phyloP scores from a whole-genome alignment of 2,797 vertebrate genomes.

The Australoheros facetus region DNA sequence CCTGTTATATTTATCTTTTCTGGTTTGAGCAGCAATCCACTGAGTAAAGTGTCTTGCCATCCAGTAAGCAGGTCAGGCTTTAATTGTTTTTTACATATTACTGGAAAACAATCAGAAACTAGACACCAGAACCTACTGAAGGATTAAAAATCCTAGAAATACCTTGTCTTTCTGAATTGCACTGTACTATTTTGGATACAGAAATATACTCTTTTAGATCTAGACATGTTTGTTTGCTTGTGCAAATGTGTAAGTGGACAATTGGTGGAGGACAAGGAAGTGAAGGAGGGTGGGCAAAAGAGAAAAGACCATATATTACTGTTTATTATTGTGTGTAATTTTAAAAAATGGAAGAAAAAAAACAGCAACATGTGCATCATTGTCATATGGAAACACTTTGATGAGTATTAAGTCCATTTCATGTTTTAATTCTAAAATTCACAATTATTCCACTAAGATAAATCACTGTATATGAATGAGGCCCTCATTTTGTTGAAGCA shows the following conservation, averaged over 20 bases:
- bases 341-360: background rate
- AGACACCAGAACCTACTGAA: background rate
- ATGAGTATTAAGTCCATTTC: background rate
- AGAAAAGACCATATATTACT: background rate
- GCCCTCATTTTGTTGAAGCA: background rate
- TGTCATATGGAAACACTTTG: background rate
- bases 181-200: background rate
- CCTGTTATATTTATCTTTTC: background rate
- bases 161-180: background rate
- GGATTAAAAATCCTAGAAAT: background rate
- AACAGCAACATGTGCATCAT: background rate
- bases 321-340: background rate
- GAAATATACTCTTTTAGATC: no score
- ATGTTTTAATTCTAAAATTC: background rate
- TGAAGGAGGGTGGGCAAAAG: fast-evolving
- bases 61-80: background rate
- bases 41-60: background rate
- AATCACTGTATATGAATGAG: background rate
- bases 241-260: no score
- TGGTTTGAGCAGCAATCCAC: background rate
- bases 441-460: background rate
- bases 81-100: background rate
- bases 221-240: background rate
- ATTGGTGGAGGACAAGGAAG: background rate
- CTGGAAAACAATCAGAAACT: background rate